These are phyloP conservation scores for Promerops cafer DNA, from an alignment of 2,113 vertebrate genomes.

Conservation along the genomic window DNA sequence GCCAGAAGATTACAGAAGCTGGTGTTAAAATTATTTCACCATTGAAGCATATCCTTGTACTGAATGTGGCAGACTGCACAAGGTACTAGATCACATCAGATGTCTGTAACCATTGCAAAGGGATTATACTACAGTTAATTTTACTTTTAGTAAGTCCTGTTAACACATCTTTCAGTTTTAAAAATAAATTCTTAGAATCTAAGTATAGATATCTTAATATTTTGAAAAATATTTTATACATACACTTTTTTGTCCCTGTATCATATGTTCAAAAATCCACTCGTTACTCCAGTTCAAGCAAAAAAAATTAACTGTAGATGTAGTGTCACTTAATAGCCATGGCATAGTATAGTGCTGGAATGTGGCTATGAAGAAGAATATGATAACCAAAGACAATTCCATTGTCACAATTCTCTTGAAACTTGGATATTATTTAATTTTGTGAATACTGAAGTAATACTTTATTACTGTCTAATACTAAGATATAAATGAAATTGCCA, in stretches of 20 bases:
- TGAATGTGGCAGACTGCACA: constrained; percentile 77
- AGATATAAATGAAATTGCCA: neutral
- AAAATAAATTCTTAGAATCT: neutral
- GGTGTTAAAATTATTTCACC: constrained; percentile 68
- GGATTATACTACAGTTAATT: neutral
- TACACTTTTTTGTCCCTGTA: neutral
- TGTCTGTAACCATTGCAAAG: neutral
- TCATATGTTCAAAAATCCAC: neutral
- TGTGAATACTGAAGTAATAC: neutral
- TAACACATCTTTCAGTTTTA: neutral
- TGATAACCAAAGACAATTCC: neutral
- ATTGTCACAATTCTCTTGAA: neutral
- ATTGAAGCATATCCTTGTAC: constrained; percentile 66
- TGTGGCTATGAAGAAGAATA: neutral
- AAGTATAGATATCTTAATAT: neutral
- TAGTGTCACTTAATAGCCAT: neutral
- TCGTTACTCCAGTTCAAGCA: neutral
- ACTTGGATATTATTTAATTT: neutral
- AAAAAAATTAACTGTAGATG: neutral
- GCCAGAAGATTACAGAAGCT: constrained; percentile 73
- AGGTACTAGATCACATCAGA: constrained; percentile 62
- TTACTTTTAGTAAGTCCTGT: neutral
- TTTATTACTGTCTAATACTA: neutral
- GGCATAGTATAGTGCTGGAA: neutral
- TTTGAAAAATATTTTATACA: neutral